A percentile compares a stretch with the other conserved stretches of the same genome.
Conservation (phyloP, 2,113 vertebrate genomes). For the Tachuris rubrigastra region DNA sequence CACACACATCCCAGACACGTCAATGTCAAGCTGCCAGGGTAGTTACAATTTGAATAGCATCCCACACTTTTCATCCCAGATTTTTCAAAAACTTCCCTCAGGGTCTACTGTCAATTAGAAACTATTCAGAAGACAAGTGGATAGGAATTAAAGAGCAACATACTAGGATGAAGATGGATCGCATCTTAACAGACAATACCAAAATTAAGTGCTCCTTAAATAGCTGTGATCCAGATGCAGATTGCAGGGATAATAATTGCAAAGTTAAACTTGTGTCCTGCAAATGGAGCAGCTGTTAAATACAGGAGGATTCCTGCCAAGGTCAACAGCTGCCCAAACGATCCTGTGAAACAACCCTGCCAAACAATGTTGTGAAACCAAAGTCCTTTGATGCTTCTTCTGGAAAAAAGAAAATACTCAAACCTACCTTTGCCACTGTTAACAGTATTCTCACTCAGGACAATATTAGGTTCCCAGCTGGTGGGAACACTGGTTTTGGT, state of each 20-base stretch:
- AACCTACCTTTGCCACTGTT: background rate
- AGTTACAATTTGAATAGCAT: background rate
- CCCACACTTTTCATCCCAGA: background rate
- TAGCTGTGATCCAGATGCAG: background rate
- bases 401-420: background rate
- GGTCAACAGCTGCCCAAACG: background rate
- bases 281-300: background rate
- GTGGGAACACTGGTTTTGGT: background rate
- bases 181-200: background rate
- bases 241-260: background rate
- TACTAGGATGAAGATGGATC: background rate
- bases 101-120: background rate
- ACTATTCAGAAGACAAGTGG: background rate
- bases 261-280: background rate
- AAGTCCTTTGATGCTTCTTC: background rate
- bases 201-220: background rate
- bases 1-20: background rate
- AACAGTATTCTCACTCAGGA: background rate
- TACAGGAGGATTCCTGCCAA: background rate
- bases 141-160: background rate
- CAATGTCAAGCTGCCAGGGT: background rate
- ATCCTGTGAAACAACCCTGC: fast-evolving
- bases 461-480: background rate
- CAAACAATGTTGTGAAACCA: background rate
- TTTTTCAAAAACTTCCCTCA: background rate